These are phyloP conservation scores for Diarsia dahlii DNA, from an alignment of 2,888 invertebrate species.

Conservation along the genomic window DNA sequence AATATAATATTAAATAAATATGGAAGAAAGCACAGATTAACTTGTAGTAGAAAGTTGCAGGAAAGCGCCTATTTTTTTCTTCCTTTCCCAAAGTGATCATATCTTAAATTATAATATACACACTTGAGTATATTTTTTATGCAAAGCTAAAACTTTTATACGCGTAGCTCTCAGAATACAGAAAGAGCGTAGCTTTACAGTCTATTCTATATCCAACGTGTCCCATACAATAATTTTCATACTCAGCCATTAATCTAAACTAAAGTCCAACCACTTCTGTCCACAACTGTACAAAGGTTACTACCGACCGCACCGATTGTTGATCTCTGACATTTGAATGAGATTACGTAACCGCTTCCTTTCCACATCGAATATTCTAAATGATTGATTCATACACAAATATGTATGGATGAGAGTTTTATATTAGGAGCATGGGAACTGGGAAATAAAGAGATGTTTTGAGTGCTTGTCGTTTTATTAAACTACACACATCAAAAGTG, in stretches of 20 bases:
- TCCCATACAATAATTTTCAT: not conserved
- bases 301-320: constrained; percentile 67
- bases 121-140: not conserved
- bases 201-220: not conserved
- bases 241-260: not conserved
- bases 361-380: constrained; percentile 64
- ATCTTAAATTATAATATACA: not conserved
- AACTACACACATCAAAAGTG: too few species aligned
- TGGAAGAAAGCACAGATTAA: not conserved
- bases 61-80: not conserved
- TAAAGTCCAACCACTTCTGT: constrained; percentile 33
- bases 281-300: constrained; percentile 59
- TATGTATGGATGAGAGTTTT: constrained; percentile 40
- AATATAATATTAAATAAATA: not conserved
- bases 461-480: constrained; percentile 1
- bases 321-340: constrained; percentile 75
- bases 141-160: not conserved
- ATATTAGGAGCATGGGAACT: constrained; percentile 44
- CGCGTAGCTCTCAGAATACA: too few species aligned
- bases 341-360: constrained; percentile 71
- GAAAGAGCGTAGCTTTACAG: not conserved
- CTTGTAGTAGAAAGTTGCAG: not conserved
- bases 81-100: not conserved
- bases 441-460: constrained; percentile 20
- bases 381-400: constrained; percentile 64